Base-by-base conservation (phyloP, 92 coral and sea anemone species). In the Palythoa grandis region DNA sequence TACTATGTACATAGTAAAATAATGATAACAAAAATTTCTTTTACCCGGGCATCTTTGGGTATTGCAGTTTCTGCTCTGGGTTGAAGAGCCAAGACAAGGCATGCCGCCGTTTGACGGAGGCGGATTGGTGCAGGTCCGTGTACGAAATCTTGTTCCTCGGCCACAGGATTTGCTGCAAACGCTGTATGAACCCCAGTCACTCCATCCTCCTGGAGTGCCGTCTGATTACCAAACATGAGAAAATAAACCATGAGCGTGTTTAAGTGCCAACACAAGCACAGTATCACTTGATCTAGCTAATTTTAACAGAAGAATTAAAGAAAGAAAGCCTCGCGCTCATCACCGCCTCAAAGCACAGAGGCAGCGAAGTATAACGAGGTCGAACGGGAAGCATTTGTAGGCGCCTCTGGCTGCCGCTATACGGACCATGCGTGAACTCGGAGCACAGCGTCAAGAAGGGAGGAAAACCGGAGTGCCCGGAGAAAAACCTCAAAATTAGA, bases 81-180 rank as follows among this genome's bases (percentile, higher is more conserved):
- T 61, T 20, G 68, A 4, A 16, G 68, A 61, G 68, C 68, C 68
- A 1, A 61, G 68, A 61, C 68, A 61, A 16, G 68, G 68, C 68
- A 61, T 61, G 19, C 68, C 68, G 68, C 68, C 24, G 24, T 61
- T 61, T 61, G 68, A 61, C 68, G 68, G 68, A 16, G 68, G 68
- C 4, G 68, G 68, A 19, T 5, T 19, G 68, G 20, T 61, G 24
- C 50, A 43, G 50, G 7, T 5, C 7, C 50, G 6, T 5, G 50
- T 3, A 43, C 50, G 50, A 43, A 43, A 43, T 8, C 3, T 3
- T 19, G 68, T 61, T 2, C 68, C 68, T 19, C 24, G 0, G 0
- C 68, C 68, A 61, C 68, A 61, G 6, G 68, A 16, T 20, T 61
- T 17, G 20, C 22, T 61, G 23, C 68, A 61, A 61, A 20, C 17